Percentiles rank a stretch among this genome's conserved stretches.
Evolutionary conservation across 1,140 invertebrate species (phyloP).

Genomic region (Eueides isabella): DNA sequence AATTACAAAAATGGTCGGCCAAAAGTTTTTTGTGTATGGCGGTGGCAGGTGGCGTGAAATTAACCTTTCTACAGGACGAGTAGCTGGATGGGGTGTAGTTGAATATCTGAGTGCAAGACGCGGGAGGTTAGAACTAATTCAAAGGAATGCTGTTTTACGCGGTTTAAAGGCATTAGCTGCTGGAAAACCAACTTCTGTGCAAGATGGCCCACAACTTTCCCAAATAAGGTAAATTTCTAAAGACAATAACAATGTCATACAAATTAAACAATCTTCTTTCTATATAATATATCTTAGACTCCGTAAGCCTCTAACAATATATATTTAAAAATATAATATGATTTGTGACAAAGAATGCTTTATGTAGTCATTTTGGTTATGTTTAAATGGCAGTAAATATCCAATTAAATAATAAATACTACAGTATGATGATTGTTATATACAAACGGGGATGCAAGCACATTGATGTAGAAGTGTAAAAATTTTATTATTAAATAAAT

Average conservation of each 20-base stretch:
- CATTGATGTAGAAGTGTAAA: too few species aligned
- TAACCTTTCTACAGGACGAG: conserved; percentile 41
- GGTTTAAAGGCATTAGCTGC: conserved; percentile 46
- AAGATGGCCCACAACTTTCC: conserved; percentile 37
- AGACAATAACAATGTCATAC: not conserved
- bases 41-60: conserved; percentile 58
- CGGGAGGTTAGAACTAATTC: conserved; percentile 41
- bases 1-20: conserved; percentile 35
- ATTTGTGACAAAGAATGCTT: too few species aligned
- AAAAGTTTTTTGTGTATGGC: conserved; percentile 52
- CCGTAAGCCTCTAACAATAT: not conserved
- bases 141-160: conserved; percentile 40
- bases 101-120: conserved; percentile 43
- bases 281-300: not conserved
- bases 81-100: conserved; percentile 49
- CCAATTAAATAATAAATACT: too few species aligned
- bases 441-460: too few species aligned
- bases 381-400: too few species aligned
- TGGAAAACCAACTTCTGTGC: conserved; percentile 36
- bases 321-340: too few species aligned
- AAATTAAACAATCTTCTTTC: not conserved
- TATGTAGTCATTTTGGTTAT: too few species aligned
- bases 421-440: too few species aligned
- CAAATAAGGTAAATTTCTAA: conserved; percentile 38
- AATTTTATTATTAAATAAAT: too few species aligned